Evolutionary conservation across 1,140 invertebrate genomes (phyloP).

Genomic region (Tribolium madens): DNA sequence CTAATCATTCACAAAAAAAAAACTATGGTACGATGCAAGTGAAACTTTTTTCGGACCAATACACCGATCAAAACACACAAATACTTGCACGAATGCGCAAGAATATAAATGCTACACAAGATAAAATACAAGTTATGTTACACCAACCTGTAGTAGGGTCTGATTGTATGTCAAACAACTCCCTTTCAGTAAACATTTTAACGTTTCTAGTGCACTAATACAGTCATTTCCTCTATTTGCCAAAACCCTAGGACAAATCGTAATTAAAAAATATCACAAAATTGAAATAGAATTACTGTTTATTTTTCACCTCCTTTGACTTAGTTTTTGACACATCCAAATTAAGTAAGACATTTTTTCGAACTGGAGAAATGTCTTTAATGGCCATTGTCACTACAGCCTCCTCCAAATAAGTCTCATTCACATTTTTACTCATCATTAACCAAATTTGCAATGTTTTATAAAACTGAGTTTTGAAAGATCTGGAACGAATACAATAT

Average conservation of each 20-base stretch:
- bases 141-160: conserved; percentile 38
- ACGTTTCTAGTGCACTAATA: conserved; percentile 36
- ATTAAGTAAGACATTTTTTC: conserved; percentile 44
- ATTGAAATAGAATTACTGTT: neutral
- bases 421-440: conserved; percentile 46
- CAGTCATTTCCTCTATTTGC: conserved; percentile 31
- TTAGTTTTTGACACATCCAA: conserved; percentile 46
- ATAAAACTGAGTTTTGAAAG: conserved; percentile 47
- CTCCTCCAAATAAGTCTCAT: conserved; percentile 48
- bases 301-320: conserved; percentile 45
- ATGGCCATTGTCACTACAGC: neutral
- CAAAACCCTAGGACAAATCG: neutral
- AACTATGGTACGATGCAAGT: no score
- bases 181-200: conserved; percentile 15
- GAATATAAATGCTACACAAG: no score
- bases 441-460: conserved; percentile 48
- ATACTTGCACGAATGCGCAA: no score
- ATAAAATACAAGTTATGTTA: no score
- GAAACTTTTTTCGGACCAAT: no score
- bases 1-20: no score
- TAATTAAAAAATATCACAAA: neutral
- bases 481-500: conserved; percentile 25
- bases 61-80: no score
- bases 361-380: conserved; percentile 48
- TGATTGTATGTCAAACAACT: neutral